Base-by-base conservation (phyloP, 92 coral and sea anemone species). In the Plumapathes pennacea region DNA sequence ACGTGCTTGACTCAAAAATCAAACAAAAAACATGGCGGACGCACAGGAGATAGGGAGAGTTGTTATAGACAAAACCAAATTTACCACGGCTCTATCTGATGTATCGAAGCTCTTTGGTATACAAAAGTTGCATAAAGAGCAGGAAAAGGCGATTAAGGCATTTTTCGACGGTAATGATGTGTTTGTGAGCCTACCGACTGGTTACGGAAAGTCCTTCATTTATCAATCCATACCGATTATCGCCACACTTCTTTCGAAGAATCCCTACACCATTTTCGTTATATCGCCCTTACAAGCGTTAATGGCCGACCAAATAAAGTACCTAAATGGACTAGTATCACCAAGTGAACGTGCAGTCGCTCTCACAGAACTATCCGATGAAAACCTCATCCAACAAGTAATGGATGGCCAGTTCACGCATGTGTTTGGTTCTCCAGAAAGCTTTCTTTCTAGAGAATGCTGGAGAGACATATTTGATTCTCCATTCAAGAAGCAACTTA, bases 121-220 rank as follows among this genome's bases (percentile, higher is more conserved):
- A 17, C 18, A 48, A 50, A 50, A 38, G 22, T 46, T 70, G 1
- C 61, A 26, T 21, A 24, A 45, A 41, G 75, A 67, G 41, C 65
- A 67, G 33, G 50, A 41, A 21, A 46, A 67, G 50, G 72, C 62
- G 30, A 37, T 54, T 11, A 37, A 53, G 20, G 25, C 36, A 37
- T 55, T 42, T 56, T 53, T 42, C 45, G 76, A 68, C 13, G 61
- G 52, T 5, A 41, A 68, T 13, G 58, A 52, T 50, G 50, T 50
- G 41, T 50, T 58, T 33, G 72, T 64, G 39, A 37, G 43, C n/a
- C 45, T 59, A 19, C 70, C 77, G 53, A 69, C 77, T 44, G 69
- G 68, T 12, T 40, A 55, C 13, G 67, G 75, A 26, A 67, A 67
- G 30, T 56, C 68, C 4, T 5, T 67, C 11, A 67, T 67, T 44